Base-by-base conservation (phyloP, 2,797 vertebrate genomes). In the Apodemus agrarius region DNA sequence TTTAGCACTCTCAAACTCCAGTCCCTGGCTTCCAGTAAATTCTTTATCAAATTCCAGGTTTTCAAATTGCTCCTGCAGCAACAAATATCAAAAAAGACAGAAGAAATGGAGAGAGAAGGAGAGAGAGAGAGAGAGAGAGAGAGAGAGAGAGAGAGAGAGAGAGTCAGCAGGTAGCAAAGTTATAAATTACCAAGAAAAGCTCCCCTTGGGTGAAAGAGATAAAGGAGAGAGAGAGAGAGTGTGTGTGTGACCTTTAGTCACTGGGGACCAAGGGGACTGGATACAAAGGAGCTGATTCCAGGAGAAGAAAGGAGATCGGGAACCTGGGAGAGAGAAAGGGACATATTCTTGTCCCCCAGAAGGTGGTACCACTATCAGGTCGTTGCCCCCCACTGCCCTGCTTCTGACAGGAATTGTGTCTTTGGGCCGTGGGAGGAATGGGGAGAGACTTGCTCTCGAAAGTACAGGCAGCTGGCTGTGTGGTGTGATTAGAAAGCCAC, bases 1-100 rank as follows among this genome's bases (percentile, higher is more conserved):
- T 31, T 49, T 21, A 29, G 49, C 24, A 19, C 29, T 88, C 34
- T 72, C 65, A 61, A 11, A 31, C 26, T 2, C 52, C 74, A 80
- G 52, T 76, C 74, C 12, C 26, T 43, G 87, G 57, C 17, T 93
- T 91, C 79, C 12, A 22, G 21, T 52, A 72, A 86, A 92, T 89
- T 93, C 26, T 81, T 76, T 92, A 75, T 61, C 59, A 86, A 92
- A 90, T 92, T 92, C 46, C 69, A 74, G 61, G 67, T 92, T 94
- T 95, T 93, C 74, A 46, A 63, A 90, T 85, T 46, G 75, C 86
- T 52, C 7, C 16, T 79, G 80, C 40, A 91, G 37, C 3, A 59
- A 86, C 37, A 92, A 91, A 96, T 95, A 80, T 95, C 87, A 96
- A 91, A 96, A 80, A 46, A 94, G 76, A 94, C 49, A 90, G 61